Evolutionary conservation across 1,140 invertebrate genomes (phyloP).

Genomic region (Bombus waltoni): DNA sequence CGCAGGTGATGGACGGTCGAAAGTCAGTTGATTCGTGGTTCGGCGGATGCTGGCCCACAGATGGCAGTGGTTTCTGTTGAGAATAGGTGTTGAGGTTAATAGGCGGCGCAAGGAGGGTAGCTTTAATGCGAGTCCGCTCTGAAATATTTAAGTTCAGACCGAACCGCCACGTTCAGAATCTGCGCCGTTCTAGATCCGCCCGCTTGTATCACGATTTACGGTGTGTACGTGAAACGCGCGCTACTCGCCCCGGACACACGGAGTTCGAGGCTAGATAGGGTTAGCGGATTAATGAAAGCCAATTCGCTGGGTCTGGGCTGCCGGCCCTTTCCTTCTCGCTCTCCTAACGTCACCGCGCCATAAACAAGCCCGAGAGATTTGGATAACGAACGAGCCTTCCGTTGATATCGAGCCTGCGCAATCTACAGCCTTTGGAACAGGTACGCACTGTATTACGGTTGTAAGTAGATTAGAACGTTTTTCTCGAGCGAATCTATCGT

Average conservation of each 20-base stretch:
- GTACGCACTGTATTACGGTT: too few relatives aligned
- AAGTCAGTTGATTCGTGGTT: constrained; percentile 59
- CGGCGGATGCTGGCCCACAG: constrained; percentile 39
- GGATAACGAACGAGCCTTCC: constrained; percentile 70
- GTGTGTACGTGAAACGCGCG: constrained; percentile 71
- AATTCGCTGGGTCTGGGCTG: constrained; percentile 71
- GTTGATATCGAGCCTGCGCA: constrained; percentile 51
- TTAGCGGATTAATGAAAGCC: constrained; percentile 82
- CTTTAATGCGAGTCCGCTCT: constrained; percentile 79
- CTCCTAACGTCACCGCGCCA: constrained; percentile 74
- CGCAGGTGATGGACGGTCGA: constrained; percentile 47
- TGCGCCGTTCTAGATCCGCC: constrained; percentile 76
- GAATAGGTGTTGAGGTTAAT: constrained; percentile 78
- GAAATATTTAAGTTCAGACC: constrained; percentile 81
- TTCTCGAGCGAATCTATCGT: too few relatives aligned
- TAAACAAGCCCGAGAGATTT: constrained; percentile 76
- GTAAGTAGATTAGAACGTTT: too few relatives aligned
- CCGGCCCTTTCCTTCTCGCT: constrained; percentile 65
- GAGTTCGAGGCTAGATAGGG: constrained; percentile 73
- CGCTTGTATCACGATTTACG: constrained; percentile 81
- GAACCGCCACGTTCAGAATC: constrained; percentile 74
- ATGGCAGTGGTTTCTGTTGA: constrained; percentile 10
- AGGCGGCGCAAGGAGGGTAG: constrained; percentile 81
- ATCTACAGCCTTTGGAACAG: neutral
- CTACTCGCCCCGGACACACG: neutral